phyloP scores from a whole-genome alignment of 1,140 invertebrate genomes.

The Melitaea cinxia region DNA sequence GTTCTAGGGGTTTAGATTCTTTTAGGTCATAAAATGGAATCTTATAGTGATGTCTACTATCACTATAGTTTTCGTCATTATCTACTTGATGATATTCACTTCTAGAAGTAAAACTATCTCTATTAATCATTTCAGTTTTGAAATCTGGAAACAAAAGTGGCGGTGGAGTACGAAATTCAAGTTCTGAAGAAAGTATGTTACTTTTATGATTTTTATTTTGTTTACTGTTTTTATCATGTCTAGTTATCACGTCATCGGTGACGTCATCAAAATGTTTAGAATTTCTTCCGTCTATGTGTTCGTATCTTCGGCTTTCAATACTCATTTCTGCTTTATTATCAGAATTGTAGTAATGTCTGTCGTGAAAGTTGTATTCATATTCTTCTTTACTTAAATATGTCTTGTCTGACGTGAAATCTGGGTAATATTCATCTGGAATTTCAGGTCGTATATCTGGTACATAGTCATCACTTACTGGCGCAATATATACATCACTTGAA shows the following conservation, averaged over 20 bases:
- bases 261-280: background rate
- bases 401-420: constrained; percentile 56
- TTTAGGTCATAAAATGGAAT: constrained; percentile 16
- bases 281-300: background rate
- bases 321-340: constrained; percentile 18
- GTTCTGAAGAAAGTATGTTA: background rate
- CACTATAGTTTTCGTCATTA: constrained; percentile 1
- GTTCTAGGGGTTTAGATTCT: constrained; percentile 16
- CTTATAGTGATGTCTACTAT: background rate
- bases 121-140: constrained; percentile 35
- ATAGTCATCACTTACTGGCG: constrained; percentile 24
- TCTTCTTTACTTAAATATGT: constrained; percentile 52
- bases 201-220: background rate
- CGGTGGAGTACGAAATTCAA: constrained; percentile 25
- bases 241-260: background rate
- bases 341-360: constrained; percentile 49
- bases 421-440: constrained; percentile 68
- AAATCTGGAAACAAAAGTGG: constrained; percentile 36
- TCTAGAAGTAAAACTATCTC: constrained; percentile 1
- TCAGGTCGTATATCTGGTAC: constrained; percentile 38
- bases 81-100: background rate
- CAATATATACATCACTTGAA: background rate
- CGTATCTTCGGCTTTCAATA: constrained; percentile 25
- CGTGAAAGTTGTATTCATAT: constrained; percentile 45
- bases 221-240: background rate